These are phyloP conservation scores for Tridacna gigas DNA, from an alignment of 2,888 invertebrate genomes.

Conservation along the genomic window DNA sequence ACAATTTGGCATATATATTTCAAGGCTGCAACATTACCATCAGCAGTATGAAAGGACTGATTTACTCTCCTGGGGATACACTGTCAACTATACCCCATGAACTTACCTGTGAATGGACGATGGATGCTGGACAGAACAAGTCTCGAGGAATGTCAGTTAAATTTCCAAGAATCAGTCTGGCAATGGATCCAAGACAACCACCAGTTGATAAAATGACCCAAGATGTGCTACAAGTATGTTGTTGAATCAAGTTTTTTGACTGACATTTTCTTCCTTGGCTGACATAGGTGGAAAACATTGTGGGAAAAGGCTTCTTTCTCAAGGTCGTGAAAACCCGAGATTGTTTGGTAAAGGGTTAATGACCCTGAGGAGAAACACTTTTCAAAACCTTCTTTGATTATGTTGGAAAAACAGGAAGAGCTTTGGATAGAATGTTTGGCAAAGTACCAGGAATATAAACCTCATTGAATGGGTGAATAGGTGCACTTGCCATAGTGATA, in stretches of 20 bases:
- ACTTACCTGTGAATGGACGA: constrained; percentile 34
- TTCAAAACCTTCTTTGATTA: too few relatives aligned
- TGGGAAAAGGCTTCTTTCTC: not conserved
- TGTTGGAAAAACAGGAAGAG: too few relatives aligned
- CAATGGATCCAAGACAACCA: constrained; percentile 19
- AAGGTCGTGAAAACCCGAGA: too few relatives aligned
- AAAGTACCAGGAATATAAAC: too few relatives aligned
- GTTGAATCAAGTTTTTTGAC: too few relatives aligned
- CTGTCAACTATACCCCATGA: constrained; percentile 31
- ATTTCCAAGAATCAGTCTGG: constrained; percentile 6
- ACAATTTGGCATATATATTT: not conserved
- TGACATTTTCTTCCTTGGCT: too few relatives aligned
- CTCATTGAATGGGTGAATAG: too few relatives aligned
- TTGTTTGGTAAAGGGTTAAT: too few relatives aligned
- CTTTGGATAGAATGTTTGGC: too few relatives aligned
- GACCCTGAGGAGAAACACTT: too few relatives aligned
- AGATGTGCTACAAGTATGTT: too few relatives aligned
- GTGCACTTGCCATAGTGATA: too few relatives aligned
- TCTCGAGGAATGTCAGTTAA: constrained; percentile 37
- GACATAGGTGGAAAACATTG: not conserved
- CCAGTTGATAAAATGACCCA: not conserved
- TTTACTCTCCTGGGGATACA: constrained; percentile 24
- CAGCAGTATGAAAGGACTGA: constrained; percentile 14
- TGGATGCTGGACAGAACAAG: constrained; percentile 14
- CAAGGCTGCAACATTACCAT: constrained; percentile 35